phyloP scores from a whole-genome alignment of 1,140 invertebrate species.

The Daktulosphaira vitifoliae region DNA sequence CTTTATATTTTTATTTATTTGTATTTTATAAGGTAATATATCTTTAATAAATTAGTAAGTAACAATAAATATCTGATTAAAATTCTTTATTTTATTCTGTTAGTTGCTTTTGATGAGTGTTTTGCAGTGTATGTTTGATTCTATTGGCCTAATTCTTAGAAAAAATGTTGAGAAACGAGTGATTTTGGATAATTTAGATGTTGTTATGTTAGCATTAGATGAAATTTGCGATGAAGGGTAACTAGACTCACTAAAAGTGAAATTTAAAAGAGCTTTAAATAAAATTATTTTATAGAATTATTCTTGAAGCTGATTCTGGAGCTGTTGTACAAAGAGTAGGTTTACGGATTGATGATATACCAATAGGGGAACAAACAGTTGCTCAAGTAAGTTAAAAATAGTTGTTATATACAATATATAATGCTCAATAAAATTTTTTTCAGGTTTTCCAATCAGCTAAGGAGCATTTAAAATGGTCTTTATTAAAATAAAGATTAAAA shows the following conservation, averaged over 20 bases:
- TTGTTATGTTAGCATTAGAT: conserved; percentile 92
- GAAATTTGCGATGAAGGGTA: conserved; percentile 98
- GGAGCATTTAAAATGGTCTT: conserved; percentile 94
- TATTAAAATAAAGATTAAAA: conserved; percentile 58
- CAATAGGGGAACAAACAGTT: conserved; percentile 95
- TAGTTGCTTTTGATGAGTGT: conserved; percentile 90
- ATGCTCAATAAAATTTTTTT: conserved; percentile 41
- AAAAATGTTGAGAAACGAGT: conserved; percentile 94
- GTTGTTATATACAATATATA: conserved; percentile 35
- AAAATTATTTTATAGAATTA: conserved; percentile 59
- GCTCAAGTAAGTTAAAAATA: conserved; percentile 67
- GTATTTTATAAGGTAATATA: no score
- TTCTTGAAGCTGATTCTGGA: conserved; percentile 87
- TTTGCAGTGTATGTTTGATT: conserved; percentile 90
- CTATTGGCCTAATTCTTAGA: conserved; percentile 84
- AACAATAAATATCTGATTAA: no score
- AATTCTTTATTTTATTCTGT: conserved; percentile 40
- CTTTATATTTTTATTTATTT: no score
- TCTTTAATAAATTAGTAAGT: no score
- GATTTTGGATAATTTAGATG: conserved; percentile 87
- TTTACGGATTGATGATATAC: conserved; percentile 90
- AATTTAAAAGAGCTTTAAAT: neutral
- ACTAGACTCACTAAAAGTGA: neutral
- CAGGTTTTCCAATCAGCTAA: conserved; percentile 92
- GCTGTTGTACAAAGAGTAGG: conserved; percentile 90